phyloP scores from a whole-genome alignment of 1,140 invertebrate species.

The Acromyrmex echinatior region DNA sequence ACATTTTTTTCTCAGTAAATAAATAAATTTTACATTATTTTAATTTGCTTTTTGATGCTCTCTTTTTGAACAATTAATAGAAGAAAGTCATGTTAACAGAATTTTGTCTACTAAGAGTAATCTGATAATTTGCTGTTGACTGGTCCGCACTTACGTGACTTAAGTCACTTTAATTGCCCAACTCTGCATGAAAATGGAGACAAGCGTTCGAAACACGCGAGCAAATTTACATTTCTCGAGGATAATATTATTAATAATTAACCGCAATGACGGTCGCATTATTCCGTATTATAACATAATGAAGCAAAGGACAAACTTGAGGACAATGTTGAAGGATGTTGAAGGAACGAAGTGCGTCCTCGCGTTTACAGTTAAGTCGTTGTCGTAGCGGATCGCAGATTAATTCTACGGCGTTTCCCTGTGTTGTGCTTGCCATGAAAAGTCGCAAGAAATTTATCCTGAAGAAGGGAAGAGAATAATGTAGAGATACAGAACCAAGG shows the following conservation, averaged over 20 bases:
- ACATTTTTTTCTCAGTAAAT: background rate
- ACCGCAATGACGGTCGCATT: conserved; percentile 17
- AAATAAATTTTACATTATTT: background rate
- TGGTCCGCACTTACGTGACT: background rate
- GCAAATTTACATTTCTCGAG: conserved; percentile 11
- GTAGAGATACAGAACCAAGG: conserved; percentile 9
- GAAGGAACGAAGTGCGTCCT: conserved; percentile 10
- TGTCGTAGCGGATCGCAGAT: conserved; percentile 31
- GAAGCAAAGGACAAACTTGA: conserved; percentile 40
- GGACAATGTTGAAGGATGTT: background rate
- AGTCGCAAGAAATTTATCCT: conserved; percentile 37
- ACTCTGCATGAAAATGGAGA: background rate
- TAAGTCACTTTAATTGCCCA: background rate
- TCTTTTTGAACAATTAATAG: background rate
- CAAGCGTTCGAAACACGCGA: background rate
- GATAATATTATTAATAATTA: conserved; percentile 47
- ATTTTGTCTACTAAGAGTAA: background rate
- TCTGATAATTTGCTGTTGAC: background rate
- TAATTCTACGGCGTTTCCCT: conserved; percentile 30
- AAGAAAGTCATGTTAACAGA: background rate
- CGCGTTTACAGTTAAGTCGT: conserved; percentile 56
- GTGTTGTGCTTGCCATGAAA: conserved; percentile 11
- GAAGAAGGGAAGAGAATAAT: conserved; percentile 4
- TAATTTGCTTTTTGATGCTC: too few species aligned
- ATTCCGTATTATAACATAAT: conserved; percentile 45